Base-by-base conservation (phyloP, 1,140 invertebrate species). In the Brachionus calyciflorus region DNA sequence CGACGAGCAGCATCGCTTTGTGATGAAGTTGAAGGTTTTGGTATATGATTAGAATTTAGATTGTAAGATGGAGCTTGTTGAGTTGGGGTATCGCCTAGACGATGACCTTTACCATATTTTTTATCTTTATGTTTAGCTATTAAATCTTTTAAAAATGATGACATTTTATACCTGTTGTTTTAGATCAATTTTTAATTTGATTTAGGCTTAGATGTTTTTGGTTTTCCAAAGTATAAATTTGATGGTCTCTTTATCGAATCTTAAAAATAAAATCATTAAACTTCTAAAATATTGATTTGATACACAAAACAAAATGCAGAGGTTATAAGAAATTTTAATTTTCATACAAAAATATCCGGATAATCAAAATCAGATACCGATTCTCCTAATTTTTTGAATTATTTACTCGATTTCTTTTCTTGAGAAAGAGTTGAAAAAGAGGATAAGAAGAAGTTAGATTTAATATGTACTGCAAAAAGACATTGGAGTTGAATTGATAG, bases 71-170 rank as follows among this genome's bases (percentile, higher is more conserved):
- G 19, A 33, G 28, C 26, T 40, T 9, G 3, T 37, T 1, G 65
- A 33, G 41, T 51, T 48, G 65, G 44, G 9, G 46, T 40, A 51
- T 49, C 51, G 2, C 69, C 69, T 1, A 73, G 46, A 12, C 69
- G 44, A n/a, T 73, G 69, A 26, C 69, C 69, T 73, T 73, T 73
- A 0, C 69, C 69, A 41, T 73, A 73, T 73, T 73, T 73, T 26
- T 73, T 73, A 12, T 73, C 69, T 73, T 73, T 73, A 7, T 41
- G 69, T 24, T 73, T 73, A 2, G 30, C 69, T 26, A 73, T 17
- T 14, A 73, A 30, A 9, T 73, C 33, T 55, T 55, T 73, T 9
- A 73, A 19, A 21, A 73, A 73, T 14, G 65, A 69, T n/a, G 28
- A 28, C 19, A 40, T 41, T 46, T 65, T 60, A 17, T 19, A 2